Conservation (phyloP, 2,113 vertebrate genomes). For the Leptocoma aspasia region DNA sequence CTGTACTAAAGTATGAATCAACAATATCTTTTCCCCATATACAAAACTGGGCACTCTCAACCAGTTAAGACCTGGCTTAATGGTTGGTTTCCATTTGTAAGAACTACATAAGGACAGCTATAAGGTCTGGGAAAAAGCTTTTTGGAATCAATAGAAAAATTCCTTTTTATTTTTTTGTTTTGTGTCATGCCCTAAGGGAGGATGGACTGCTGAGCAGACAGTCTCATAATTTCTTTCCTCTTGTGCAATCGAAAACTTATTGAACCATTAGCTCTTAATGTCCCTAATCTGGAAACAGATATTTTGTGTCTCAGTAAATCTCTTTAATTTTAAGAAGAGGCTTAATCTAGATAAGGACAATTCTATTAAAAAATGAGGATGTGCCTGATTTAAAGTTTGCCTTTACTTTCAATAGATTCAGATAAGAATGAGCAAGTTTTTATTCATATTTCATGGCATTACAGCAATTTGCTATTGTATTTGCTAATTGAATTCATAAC, state of each 20-base stretch:
- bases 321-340: not conserved
- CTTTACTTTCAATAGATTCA: not conserved
- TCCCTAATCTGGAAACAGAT: not conserved
- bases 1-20: not conserved
- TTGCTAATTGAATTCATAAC: not conserved
- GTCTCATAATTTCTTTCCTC: not conserved
- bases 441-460: not conserved
- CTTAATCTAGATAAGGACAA: not conserved
- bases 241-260: not conserved
- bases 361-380: not conserved
- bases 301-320: not conserved
- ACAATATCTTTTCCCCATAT: not conserved
- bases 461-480: not conserved
- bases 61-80: fast-evolving
- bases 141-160: not conserved
- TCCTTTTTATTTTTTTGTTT: not conserved
- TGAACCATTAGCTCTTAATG: not conserved
- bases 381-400: not conserved
- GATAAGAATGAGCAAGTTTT: not conserved
- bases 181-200: not conserved
- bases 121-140: not conserved
- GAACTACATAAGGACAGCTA: not conserved
- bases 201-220: not conserved
- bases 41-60: not conserved
- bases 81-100: not conserved